Conservation (phyloP, 2,113 vertebrate genomes). For the Pseudopodoces humilis region DNA sequence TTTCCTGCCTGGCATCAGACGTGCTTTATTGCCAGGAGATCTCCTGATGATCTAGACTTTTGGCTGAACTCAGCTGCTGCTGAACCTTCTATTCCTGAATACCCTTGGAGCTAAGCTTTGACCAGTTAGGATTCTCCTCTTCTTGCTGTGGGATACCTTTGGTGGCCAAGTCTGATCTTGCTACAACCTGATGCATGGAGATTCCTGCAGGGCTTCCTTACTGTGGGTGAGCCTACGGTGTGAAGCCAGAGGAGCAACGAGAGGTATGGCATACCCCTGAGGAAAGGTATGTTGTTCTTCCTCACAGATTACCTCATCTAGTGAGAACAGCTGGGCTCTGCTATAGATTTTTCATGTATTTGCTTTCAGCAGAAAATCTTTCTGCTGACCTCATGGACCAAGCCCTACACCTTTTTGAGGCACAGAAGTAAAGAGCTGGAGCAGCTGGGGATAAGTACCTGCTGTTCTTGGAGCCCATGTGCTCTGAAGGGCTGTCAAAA, state of each 20-base stretch:
- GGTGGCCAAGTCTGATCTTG: neutral
- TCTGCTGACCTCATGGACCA: neutral
- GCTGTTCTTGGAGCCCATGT: neutral
- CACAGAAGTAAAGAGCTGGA: neutral
- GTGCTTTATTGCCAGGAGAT: too few relatives aligned
- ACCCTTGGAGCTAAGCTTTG: neutral
- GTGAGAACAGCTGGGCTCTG: neutral
- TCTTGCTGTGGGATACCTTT: neutral
- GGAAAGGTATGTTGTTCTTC: neutral
- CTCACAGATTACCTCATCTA: rapidly evolving
- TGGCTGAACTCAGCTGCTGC: neutral
- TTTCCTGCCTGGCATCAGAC: neutral
- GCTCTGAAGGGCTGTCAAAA: neutral
- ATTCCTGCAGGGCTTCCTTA: neutral
- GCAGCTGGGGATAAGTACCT: neutral
- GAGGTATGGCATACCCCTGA: neutral
- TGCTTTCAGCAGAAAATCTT: neutral
- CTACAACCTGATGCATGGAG: rapidly evolving
- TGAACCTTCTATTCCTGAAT: neutral
- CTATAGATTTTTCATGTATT: neutral
- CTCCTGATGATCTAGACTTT: neutral
- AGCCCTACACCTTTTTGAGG: neutral
- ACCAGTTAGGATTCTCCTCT: rapidly evolving
- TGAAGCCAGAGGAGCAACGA: neutral
- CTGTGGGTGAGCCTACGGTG: neutral